Conservation (phyloP, 1,140 invertebrate genomes). For the Magallana angulata region DNA sequence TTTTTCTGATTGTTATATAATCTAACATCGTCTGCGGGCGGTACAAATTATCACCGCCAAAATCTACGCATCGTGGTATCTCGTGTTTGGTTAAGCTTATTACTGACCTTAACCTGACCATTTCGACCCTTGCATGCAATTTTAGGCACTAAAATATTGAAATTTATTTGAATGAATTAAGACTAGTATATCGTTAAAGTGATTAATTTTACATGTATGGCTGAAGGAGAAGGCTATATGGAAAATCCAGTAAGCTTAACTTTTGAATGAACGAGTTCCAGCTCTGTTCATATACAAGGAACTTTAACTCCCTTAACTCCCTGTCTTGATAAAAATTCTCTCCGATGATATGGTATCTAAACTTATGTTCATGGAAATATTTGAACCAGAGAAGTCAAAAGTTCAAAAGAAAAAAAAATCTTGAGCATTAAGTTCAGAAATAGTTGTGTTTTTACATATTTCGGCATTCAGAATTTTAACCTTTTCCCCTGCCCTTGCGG, state of each 20-base stretch:
- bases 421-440: conserved; percentile 10
- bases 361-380: background rate
- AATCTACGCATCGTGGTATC: no score
- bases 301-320: conserved; percentile 17
- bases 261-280: no score
- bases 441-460: no score
- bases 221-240: no score
- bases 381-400: conserved; percentile 20
- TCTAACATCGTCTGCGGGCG: background rate
- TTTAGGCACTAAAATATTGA: no score
- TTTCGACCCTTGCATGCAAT: no score
- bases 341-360: background rate
- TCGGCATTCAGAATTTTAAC: no score
- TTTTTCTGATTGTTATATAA: conserved; percentile 26
- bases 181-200: background rate
- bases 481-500: no score
- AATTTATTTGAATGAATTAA: no score
- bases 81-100: no score
- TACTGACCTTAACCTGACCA: no score
- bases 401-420: conserved; percentile 13
- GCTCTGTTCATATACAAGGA: background rate
- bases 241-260: no score
- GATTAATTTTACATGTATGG: background rate
- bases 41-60: background rate
- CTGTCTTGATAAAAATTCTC: background rate